Evolutionary conservation across 2,113 vertebrate species (phyloP), one percentile per base, ranked within the genome.

Genomic region (Actenoides hombroni): DNA sequence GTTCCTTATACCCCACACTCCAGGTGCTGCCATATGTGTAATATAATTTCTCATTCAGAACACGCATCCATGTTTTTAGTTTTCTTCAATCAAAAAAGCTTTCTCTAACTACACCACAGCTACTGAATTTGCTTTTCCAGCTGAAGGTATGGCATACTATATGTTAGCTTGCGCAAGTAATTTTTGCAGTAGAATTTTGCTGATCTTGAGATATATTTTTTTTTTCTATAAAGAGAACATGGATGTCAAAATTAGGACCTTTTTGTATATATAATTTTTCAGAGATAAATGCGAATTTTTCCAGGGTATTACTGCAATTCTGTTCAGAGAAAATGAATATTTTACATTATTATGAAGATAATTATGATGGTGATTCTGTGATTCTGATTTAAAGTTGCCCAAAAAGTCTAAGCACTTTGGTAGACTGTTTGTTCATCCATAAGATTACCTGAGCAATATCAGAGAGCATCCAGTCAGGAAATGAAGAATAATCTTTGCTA

Each of bases 401-500:
- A 19, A 86, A 94, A 94, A 74, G 46, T 90, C 93, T 77, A 83
- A 83, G 63, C 69, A 84, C 35, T 81, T 91, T 73, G 51, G 56
- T 78, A 83, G 71, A 83, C 31, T 86, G 54, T 88, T 92, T 93
- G 68, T 81, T 96, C 88, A 95, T 86, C 92, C 74, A 33, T 78
- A 88, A 94, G 90, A 96, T 93, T 95, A 93, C 79, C 59, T 71
- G 68, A 90, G 87, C 78, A 95, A 33, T 94, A 94, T 80, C 78
- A 90, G 75, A 91, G 71, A 96, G 79, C 88, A 93, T 74, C 90
- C 93, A 93, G 90, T 63, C 90, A 96, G 93, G 88, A 97, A 96
- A 97, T 92, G 87, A 95, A 95, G 94, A 96, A 96, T 96, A 95
- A 95, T 94, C 95, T 94, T 94, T 95, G 87, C 71, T 90, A 94